Percentiles rank a stretch among this genome's conserved stretches.
Conservation (phyloP, 2,797 vertebrate genomes). For the Sylvia borin region DNA sequence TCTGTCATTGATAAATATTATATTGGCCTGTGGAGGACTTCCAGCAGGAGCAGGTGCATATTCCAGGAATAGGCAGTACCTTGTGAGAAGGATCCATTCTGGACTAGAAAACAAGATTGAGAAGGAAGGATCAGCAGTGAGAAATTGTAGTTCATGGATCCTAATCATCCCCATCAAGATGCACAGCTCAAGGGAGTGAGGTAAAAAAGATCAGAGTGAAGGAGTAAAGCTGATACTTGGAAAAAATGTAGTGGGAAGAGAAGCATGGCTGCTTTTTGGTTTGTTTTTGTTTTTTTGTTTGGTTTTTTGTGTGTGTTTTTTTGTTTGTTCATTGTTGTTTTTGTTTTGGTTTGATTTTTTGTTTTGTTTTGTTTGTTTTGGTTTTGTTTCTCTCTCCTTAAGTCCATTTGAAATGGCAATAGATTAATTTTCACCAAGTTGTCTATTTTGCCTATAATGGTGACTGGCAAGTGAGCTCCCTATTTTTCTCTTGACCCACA, state of each 20-base stretch:
- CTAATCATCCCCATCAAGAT: rapidly evolving
- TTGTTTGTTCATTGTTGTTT: neutral
- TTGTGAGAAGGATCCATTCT: rapidly evolving
- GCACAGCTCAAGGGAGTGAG: rapidly evolving
- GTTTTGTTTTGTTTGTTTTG: too few relatives aligned
- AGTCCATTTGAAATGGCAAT: neutral
- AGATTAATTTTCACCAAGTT: neutral
- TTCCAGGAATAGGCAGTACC: neutral
- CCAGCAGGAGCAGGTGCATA: rapidly evolving
- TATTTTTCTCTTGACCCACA: neutral
- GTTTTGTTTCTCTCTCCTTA: neutral
- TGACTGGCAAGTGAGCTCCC: neutral
- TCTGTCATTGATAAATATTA: neutral
- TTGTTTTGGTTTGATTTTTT: too few relatives aligned
- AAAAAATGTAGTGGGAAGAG: neutral
- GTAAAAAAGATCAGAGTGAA: neutral
- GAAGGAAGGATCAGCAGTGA: neutral
- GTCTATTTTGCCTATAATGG: neutral
- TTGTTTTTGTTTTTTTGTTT: too few relatives aligned
- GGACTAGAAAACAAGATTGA: neutral
- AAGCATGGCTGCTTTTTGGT: neutral
- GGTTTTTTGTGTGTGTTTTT: neutral
- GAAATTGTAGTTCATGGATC: rapidly evolving
- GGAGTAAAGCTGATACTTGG: neutral
- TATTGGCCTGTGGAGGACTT: neutral